Percentiles rank a stretch among this genome's conserved stretches.
These are phyloP conservation scores for Prionace glauca DNA, from an alignment of 2,797 vertebrate species.

Conservation along the genomic window DNA sequence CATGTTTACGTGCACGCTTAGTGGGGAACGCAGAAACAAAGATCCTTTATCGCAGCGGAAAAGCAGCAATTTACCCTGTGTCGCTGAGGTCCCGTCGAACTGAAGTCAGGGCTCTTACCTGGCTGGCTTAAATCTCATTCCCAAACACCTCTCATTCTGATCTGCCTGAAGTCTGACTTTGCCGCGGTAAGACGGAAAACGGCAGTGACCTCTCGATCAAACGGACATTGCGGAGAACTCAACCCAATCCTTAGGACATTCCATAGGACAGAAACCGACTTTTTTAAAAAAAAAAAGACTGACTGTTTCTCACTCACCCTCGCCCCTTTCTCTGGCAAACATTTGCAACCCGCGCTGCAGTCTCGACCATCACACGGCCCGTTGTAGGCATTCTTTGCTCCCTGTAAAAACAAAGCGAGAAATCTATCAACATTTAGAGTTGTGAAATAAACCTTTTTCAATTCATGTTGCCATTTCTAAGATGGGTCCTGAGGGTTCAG, in stretches of 20 bases:
- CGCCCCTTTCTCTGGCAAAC: conserved; percentile 78
- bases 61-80: neutral
- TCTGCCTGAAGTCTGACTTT: neutral
- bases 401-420: conserved; percentile 56
- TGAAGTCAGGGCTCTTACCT: neutral
- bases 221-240: neutral
- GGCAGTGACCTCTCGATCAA: neutral
- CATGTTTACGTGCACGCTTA: neutral
- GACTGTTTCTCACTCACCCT: conserved; percentile 67
- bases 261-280: neutral
- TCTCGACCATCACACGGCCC: conserved; percentile 73
- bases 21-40: neutral
- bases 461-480: neutral
- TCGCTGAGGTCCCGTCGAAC: no score
- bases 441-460: neutral
- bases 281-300: neutral
- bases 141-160: neutral
- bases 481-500: neutral
- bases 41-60: neutral
- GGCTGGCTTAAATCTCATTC: neutral
- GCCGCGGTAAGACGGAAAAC: neutral
- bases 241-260: neutral
- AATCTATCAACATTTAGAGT: neutral
- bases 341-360: conserved; percentile 71
- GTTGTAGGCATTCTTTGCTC: conserved; percentile 57